These are phyloP conservation scores for Euphonia xanthogaster DNA, from an alignment of 2,797 vertebrate genomes.

Conservation along the genomic window DNA sequence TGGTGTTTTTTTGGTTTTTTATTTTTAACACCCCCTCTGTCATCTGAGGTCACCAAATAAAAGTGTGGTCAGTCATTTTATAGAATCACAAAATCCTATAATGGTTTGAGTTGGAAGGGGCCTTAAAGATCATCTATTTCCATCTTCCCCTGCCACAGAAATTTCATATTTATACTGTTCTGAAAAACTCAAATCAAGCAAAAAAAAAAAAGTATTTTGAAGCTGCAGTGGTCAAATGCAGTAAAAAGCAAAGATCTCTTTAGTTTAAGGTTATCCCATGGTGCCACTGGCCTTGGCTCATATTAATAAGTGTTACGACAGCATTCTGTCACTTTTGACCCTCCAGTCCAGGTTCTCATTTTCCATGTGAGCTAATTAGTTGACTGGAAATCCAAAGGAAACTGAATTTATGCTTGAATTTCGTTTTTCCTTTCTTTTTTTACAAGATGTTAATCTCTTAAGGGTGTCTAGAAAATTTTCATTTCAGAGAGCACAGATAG, in stretches of 20 bases:
- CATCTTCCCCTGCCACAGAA: accelerated
- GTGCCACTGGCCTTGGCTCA: background rate
- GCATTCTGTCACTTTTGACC: background rate
- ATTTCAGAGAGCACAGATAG: background rate
- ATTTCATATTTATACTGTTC: background rate
- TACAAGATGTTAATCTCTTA: background rate
- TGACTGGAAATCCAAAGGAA: background rate
- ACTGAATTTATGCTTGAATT: background rate
- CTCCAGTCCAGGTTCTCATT: background rate
- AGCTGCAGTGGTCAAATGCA: background rate
- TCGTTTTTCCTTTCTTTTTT: background rate
- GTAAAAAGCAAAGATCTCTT: background rate
- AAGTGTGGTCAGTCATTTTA: background rate
- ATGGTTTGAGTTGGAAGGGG: background rate
- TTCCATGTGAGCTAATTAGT: background rate
- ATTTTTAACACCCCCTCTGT: background rate
- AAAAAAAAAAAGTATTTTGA: background rate
- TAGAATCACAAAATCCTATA: background rate
- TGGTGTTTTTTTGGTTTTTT: background rate
- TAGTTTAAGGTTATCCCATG: background rate
- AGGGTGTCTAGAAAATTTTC: background rate
- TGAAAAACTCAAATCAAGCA: background rate
- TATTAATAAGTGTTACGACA: background rate
- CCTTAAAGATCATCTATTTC: background rate
- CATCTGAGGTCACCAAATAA: background rate